These are phyloP conservation scores for Xenopus borealis DNA, from an alignment of 2,113 vertebrate species.

Conservation along the genomic window DNA sequence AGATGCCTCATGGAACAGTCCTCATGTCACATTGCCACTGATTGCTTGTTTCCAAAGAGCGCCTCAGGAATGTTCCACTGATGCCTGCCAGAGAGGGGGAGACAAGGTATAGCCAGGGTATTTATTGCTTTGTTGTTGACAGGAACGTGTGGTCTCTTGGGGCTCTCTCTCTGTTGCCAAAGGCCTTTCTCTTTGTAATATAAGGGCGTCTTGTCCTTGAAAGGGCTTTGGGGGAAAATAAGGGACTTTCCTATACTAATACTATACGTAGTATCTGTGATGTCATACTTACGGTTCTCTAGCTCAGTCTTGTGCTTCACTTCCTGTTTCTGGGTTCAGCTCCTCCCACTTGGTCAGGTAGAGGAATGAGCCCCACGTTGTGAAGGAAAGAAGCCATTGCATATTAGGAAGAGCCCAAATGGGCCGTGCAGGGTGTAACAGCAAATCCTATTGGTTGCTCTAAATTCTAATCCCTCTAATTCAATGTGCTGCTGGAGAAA, in stretches of 20 bases:
- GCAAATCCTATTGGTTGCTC: no score
- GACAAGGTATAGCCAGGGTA: conserved; percentile 23
- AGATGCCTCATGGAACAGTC: not conserved
- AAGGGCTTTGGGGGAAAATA: conserved; percentile 40
- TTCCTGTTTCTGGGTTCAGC: no score
- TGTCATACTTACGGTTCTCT: no score
- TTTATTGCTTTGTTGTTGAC: conserved; percentile 15
- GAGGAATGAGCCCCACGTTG: no score
- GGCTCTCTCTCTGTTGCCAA: conserved; percentile 15
- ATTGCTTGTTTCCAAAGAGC: conserved; percentile 27
- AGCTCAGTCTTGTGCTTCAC: no score
- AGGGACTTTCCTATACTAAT: conserved; percentile 18
- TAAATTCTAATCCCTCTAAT: no score
- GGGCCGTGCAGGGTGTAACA: no score
- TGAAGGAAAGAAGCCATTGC: no score
- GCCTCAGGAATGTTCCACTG: conserved; percentile 44
- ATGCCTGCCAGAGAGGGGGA: conserved; percentile 31
- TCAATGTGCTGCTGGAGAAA: no score
- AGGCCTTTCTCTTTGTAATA: conserved; percentile 16
- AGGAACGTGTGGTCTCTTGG: not conserved
- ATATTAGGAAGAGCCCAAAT: no score
- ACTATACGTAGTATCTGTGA: no score
- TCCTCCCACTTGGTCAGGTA: no score
- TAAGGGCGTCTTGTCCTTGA: conserved; percentile 41
- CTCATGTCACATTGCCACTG: conserved; percentile 22